phyloP scores from a whole-genome alignment of 1,140 invertebrate species.

The Rhopalosiphum padi region DNA sequence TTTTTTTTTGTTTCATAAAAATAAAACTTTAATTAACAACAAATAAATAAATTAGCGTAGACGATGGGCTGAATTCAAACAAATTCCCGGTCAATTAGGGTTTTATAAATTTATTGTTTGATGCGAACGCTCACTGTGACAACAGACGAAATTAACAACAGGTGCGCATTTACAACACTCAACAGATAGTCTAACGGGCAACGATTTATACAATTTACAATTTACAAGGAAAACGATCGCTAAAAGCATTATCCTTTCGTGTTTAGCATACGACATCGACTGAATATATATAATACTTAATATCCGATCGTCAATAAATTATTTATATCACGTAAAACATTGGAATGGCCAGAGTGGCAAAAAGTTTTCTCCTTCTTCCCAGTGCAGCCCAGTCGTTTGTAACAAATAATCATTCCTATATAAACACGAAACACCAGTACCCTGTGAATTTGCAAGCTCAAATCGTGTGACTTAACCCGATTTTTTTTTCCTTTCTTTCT shows the following conservation, averaged over 20 bases:
- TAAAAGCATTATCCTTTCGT: conserved; percentile 1
- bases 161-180: conserved; percentile 18
- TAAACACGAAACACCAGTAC: not conserved
- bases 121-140: not conserved
- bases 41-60: not conserved
- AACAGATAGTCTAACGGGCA: not conserved
- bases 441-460: not conserved
- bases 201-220: not conserved
- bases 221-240: not conserved
- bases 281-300: not conserved
- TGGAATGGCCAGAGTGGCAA: not conserved
- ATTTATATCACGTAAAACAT: conserved; percentile 46
- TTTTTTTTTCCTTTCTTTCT: conserved; percentile 41
- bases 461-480: not conserved
- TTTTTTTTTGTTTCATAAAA: too few species aligned
- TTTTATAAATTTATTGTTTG: conserved; percentile 5
- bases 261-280: conserved; percentile 17
- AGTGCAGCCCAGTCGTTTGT: too few species aligned
- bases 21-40: too few species aligned
- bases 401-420: not conserved
- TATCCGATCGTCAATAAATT: not conserved
- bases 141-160: not conserved
- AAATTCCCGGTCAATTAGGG: not conserved
- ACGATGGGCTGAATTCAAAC: not conserved
- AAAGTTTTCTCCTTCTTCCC: conserved; percentile 2